Conservation (phyloP, 2,888 invertebrate species). For the Andricus quercusramuli region DNA sequence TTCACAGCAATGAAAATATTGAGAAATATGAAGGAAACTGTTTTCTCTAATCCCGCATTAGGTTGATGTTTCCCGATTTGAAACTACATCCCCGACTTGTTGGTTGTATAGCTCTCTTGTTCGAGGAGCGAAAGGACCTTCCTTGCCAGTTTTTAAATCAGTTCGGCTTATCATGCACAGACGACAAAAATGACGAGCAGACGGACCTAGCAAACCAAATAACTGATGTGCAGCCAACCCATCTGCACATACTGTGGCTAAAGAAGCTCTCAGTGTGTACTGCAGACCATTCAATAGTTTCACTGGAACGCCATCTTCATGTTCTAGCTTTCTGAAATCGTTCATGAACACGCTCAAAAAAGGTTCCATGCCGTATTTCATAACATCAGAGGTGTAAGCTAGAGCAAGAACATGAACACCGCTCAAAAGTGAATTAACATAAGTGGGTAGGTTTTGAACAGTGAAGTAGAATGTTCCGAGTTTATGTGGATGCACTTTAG, state of each 20-base stretch:
- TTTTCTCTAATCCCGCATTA: no score
- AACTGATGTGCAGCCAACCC: conserved; percentile 50
- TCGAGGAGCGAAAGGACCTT: no score
- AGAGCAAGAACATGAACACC: conserved; percentile 51
- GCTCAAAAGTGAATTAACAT: conserved; percentile 48
- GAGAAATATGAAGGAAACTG: no score
- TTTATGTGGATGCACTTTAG: conserved; percentile 54
- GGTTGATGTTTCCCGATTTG: no score
- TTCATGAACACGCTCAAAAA: conserved; percentile 43
- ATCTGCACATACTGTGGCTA: conserved; percentile 47
- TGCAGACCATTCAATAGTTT: not conserved
- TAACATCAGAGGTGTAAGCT: conserved; percentile 44
- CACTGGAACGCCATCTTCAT: conserved; percentile 32
- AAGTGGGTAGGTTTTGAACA: conserved; percentile 54
- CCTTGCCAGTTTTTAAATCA: no score
- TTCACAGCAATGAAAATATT: no score
- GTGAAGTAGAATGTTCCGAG: conserved; percentile 53
- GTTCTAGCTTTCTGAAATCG: conserved; percentile 47
- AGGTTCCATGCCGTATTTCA: conserved; percentile 47
- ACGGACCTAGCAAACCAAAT: conserved; percentile 50
- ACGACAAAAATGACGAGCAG: conserved; percentile 50
- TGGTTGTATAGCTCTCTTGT: no score
- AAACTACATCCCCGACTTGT: no score
- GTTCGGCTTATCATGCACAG: not conserved
- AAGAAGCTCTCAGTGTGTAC: conserved; percentile 38